Evolutionary conservation across 1,140 invertebrate genomes (phyloP).

Genomic region (Homarus americanus): DNA sequence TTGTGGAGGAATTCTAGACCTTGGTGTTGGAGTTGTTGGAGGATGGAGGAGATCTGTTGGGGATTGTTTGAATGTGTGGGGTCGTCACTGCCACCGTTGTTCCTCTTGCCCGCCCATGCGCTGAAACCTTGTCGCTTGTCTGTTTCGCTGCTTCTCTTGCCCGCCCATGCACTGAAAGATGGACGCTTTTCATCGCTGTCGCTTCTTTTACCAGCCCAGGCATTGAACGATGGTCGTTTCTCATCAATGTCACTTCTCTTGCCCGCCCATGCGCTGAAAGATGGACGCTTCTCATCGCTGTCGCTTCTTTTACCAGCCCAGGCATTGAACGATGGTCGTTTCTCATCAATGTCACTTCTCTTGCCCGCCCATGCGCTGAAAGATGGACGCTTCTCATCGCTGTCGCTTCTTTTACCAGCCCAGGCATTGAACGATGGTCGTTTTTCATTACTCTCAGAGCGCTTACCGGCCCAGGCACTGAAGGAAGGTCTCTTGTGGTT

Average conservation of each 20-base stretch:
- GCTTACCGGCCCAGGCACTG: conserved; percentile 42
- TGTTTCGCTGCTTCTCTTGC: not conserved
- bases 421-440: conserved; percentile 26
- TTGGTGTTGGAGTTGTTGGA: not conserved
- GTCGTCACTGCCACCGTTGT: not conserved
- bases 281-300: conserved; percentile 11
- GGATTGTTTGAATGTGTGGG: too few relatives aligned
- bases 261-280: conserved; percentile 37
- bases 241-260: conserved; percentile 8
- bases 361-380: conserved; percentile 41
- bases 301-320: conserved; percentile 50
- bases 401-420: conserved; percentile 2
- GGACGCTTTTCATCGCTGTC: not conserved
- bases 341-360: conserved; percentile 9
- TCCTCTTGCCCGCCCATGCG: conserved; percentile 22
- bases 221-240: conserved; percentile 24
- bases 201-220: conserved; percentile 35
- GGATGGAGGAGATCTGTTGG: not conserved
- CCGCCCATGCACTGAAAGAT: conserved; percentile 29
- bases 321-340: conserved; percentile 23
- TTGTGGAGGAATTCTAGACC: not conserved
- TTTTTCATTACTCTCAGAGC: conserved; percentile 10
- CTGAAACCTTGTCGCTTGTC: conserved; percentile 11
- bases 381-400: not conserved
- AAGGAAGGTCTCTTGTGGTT: conserved; percentile 1